These are phyloP conservation scores for Cinclus mexicanus DNA, from an alignment of 2,113 vertebrate species.

Conservation along the genomic window DNA sequence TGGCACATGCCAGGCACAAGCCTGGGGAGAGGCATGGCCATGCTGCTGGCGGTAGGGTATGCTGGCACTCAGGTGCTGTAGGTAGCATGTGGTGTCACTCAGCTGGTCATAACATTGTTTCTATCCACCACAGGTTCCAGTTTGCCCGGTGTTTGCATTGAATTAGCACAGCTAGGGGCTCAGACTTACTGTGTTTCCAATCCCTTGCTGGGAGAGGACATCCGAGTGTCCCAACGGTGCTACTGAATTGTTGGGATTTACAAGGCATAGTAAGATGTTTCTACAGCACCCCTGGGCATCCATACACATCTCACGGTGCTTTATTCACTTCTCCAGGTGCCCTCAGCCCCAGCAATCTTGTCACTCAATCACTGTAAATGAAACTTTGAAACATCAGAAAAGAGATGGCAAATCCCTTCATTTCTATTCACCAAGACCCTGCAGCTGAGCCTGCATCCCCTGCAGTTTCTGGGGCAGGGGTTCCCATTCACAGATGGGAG, in stretches of 20 bases:
- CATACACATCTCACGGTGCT: background rate
- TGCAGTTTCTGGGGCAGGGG: fast-evolving
- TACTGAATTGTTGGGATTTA: background rate
- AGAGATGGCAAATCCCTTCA: background rate
- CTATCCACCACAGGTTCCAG: background rate
- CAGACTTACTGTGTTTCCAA: background rate
- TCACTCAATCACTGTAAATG: background rate
- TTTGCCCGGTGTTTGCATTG: background rate
- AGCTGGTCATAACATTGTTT: background rate
- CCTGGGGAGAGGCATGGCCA: fast-evolving
- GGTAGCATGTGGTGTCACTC: background rate
- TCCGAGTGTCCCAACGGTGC: background rate
- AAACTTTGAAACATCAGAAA: background rate
- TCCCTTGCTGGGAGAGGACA: background rate
- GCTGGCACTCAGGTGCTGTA: background rate
- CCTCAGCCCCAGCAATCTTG: background rate
- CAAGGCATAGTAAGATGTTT: fast-evolving
- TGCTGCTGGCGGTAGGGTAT: fast-evolving
- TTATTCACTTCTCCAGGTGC: background rate
- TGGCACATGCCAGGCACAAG: fast-evolving
- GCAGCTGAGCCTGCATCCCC: background rate
- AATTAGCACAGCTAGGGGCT: background rate
- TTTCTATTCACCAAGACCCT: fast-evolving
- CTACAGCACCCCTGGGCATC: background rate
- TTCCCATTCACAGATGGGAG: fast-evolving